Percentiles rank a stretch among this genome's conserved stretches.
phyloP scores from a whole-genome alignment of 1,140 invertebrate genomes.

The Dufourea novaeangliae region DNA sequence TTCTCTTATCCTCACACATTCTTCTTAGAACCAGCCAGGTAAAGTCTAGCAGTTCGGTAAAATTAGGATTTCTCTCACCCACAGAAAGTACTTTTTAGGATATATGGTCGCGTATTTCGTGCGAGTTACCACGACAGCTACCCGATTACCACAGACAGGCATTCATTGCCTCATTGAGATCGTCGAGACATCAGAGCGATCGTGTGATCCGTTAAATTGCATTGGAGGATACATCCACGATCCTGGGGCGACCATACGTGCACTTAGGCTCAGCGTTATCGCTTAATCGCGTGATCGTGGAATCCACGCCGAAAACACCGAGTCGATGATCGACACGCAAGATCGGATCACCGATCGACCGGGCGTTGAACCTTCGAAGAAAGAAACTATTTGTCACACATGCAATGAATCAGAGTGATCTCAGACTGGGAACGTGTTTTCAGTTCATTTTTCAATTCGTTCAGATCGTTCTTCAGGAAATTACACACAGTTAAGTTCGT shows the following conservation, averaged over 20 bases:
- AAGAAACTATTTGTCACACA: not conserved
- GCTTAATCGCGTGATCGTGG: constrained; percentile 2
- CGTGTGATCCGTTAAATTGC: not conserved
- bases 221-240: not conserved
- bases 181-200: not conserved
- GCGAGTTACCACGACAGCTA: not conserved
- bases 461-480: not conserved
- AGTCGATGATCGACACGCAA: not conserved
- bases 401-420: not conserved
- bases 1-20: too few relatives aligned
- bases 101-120: not conserved
- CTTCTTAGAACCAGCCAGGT: too few relatives aligned
- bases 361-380: not conserved
- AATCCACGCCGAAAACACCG: not conserved
- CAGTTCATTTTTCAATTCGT: too few relatives aligned
- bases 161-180: constrained; percentile 19
- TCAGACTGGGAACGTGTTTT: not conserved
- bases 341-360: not conserved
- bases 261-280: not conserved
- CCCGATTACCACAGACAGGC: not conserved
- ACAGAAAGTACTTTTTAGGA: not conserved
- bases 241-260: not conserved
- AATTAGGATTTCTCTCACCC: not conserved
- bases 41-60: not conserved
- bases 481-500: too few relatives aligned